phyloP scores from a whole-genome alignment of 2,888 invertebrate genomes.

The Tenodera sinensis region DNA sequence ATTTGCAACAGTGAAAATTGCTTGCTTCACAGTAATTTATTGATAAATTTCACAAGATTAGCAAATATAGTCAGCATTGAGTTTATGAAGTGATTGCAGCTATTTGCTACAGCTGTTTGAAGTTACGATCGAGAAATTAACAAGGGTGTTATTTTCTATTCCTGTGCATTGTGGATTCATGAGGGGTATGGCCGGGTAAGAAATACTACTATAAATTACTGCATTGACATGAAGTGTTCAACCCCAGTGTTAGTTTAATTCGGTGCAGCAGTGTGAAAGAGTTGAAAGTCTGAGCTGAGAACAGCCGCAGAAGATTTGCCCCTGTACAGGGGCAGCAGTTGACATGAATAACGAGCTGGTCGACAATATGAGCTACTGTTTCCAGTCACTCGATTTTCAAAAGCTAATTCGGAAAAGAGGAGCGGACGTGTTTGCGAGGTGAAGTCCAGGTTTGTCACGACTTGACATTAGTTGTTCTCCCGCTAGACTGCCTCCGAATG shows the following conservation, averaged over 20 bases:
- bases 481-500: conserved; percentile 25
- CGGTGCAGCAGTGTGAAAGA: background rate
- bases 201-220: background rate
- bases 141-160: too few relatives aligned
- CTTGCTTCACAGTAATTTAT: too few relatives aligned
- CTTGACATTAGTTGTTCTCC: conserved; percentile 14
- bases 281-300: background rate
- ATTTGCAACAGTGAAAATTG: too few relatives aligned
- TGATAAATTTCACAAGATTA: too few relatives aligned
- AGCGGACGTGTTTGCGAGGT: background rate
- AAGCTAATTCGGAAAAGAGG: conserved; percentile 7
- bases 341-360: background rate
- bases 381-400: conserved; percentile 2
- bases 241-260: background rate
- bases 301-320: background rate
- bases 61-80: too few relatives aligned
- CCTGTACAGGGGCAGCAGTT: background rate
- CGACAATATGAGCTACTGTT: background rate
- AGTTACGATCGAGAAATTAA: too few relatives aligned
- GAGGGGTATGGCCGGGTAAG: background rate
- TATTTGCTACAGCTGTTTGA: too few relatives aligned
- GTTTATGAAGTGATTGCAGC: too few relatives aligned
- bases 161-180: background rate
- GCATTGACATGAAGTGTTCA: background rate
- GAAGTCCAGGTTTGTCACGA: background rate